Conservation (phyloP, 2,797 vertebrate genomes). For the Arrhamphus sclerolepis region DNA sequence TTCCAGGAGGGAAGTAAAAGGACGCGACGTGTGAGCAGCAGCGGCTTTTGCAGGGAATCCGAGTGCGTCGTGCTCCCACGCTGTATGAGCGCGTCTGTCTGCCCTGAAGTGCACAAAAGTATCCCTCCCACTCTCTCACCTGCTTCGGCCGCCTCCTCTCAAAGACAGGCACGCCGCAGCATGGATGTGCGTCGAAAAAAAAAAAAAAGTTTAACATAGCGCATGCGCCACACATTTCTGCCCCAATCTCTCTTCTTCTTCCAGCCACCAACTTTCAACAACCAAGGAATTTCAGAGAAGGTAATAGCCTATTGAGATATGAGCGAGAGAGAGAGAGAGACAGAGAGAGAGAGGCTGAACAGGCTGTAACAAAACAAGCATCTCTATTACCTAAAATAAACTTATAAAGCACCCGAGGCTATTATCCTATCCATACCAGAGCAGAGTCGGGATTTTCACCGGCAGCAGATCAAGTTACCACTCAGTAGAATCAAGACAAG, state of each 20-base stretch:
- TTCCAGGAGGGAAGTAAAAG: constrained; percentile 44
- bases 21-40: constrained; percentile 49
- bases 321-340: background rate
- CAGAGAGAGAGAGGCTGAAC: constrained; percentile 72
- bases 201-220: constrained; percentile 70
- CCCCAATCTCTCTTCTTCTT: constrained; percentile 65
- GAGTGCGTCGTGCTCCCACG: constrained; percentile 57
- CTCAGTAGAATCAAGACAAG: constrained; percentile 73
- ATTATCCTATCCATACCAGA: constrained; percentile 83
- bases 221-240: constrained; percentile 87
- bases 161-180: constrained; percentile 52
- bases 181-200: constrained; percentile 67
- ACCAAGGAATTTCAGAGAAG: constrained; percentile 62
- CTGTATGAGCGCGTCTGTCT: constrained; percentile 42
- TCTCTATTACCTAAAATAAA: constrained; percentile 92
- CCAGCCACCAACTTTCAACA: constrained; percentile 69
- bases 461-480: constrained; percentile 73
- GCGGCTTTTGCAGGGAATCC: constrained; percentile 51
- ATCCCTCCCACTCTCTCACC: constrained; percentile 74
- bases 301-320: constrained; percentile 71
- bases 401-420: constrained; percentile 88
- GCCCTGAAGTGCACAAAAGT: constrained; percentile 58
- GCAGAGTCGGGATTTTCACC: constrained; percentile 73
- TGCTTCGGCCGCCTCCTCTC: constrained; percentile 76
- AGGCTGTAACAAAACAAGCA: constrained; percentile 88